phyloP scores from a whole-genome alignment of 2,797 vertebrate genomes.

The Avahi laniger region DNA sequence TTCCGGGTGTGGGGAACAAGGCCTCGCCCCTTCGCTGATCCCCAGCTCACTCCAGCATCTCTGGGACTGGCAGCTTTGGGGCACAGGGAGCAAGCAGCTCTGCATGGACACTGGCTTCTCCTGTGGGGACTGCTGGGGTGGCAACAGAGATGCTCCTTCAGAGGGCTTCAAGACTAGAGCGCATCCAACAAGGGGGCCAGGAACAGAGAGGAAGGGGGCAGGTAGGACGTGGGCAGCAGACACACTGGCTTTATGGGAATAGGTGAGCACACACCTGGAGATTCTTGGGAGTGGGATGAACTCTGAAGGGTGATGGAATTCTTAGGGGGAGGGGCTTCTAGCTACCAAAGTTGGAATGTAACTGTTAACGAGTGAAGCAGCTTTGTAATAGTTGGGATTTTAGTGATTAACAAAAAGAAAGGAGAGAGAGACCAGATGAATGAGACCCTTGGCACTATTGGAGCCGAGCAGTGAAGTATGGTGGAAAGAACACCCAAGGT shows the following conservation, averaged over 20 bases:
- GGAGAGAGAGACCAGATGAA: not conserved
- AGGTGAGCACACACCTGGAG: not conserved
- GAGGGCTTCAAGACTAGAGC: not conserved
- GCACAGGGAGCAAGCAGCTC: not conserved
- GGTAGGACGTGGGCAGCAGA: rapidly evolving
- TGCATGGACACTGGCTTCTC: not conserved
- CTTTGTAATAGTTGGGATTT: not conserved
- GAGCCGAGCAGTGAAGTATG: not conserved
- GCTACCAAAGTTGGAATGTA: not conserved
- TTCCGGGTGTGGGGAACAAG: not conserved
- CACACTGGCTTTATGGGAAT: not conserved
- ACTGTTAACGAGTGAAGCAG: not conserved
- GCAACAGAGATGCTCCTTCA: not conserved
- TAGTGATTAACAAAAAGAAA: not conserved
- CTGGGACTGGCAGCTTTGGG: not conserved
- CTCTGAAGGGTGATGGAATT: not conserved
- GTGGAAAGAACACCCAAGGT: not conserved
- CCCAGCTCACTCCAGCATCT: not conserved
- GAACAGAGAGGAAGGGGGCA: not conserved
- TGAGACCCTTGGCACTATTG: not conserved
- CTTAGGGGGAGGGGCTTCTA: not conserved
- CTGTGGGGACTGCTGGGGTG: not conserved
- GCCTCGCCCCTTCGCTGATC: not conserved
- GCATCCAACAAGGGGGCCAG: not conserved
- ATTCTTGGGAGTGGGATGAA: not conserved